phyloP scores from a whole-genome alignment of 2,888 invertebrate genomes.

The Tachystola acroxantha region DNA sequence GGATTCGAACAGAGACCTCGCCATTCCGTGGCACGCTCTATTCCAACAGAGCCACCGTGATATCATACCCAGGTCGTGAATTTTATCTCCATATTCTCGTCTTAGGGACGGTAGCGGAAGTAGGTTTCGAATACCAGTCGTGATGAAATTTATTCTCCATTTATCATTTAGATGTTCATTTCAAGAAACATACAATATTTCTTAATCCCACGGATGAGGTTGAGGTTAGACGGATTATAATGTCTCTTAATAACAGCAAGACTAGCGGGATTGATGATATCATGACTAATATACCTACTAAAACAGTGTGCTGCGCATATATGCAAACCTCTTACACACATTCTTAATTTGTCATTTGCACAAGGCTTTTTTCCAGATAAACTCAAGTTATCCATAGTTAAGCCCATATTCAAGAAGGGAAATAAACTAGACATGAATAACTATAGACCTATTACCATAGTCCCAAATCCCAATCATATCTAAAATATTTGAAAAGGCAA shows the following conservation, averaged over 20 bases:
- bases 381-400: not conserved
- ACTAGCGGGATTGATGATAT: not conserved
- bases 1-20: too few species aligned
- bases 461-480: not conserved
- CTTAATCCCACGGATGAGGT: too few species aligned
- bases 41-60: too few species aligned
- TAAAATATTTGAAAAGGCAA: constrained; percentile 1
- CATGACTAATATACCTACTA: not conserved
- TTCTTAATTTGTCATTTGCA: not conserved
- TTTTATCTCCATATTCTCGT: too few species aligned
- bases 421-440: not conserved
- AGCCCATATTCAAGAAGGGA: not conserved
- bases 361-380: not conserved
- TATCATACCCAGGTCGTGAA: too few species aligned
- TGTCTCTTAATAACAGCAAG: not conserved
- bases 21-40: too few species aligned
- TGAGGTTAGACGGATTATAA: not conserved
- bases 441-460: not conserved
- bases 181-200: too few species aligned
- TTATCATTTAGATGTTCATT: too few species aligned
- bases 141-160: too few species aligned
- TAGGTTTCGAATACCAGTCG: too few species aligned
- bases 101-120: too few species aligned
- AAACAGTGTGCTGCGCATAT: not conserved
- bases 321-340: not conserved